Base-by-base conservation (phyloP, 2,888 invertebrate species). In the Tenodera sinensis region DNA sequence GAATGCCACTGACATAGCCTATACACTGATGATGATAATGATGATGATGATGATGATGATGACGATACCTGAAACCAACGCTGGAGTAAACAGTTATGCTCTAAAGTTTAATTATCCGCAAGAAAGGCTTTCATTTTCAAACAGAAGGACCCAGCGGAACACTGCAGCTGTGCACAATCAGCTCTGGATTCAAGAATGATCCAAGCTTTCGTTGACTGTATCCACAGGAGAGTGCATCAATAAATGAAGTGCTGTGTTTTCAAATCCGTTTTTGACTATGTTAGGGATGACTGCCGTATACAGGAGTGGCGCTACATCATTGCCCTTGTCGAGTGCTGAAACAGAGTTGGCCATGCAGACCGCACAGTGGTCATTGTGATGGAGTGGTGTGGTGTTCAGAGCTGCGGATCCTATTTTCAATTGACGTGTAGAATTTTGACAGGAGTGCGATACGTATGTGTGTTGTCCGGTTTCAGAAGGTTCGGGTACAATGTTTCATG, bases 361-460 rank as follows among this genome's bases (percentile, higher is more conserved):
- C 54, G 25, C 54, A 71, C 54, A 71, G 54, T 71, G 54, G 83
- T 83, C 87, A 42, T 87, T 87, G 83, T 83, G 82, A 82, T 54
- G 28, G 86, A 71, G 86, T 25, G n/a, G 54, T 71, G 54, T 71
- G 54, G 85, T 30, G 25, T 42, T 47, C 47, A 85, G 85, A 85
- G 30, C 42, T 42, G 47, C 54, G 25, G 54, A 87, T 87, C 87
- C 87, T 87, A 87, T 87, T 87, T 83, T 87, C 87, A 87, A 87
- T 87, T 87, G 87, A 87, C 83, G 87, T 87, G 87, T 87, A 87
- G 83, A 87, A 87, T 87, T 87, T 87, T 87, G 87, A 87, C 87
- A 87, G 87, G 87, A 71, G 54, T 71, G 54, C 54, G 54, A 71
- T 71, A 71, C 54, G 54, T 71, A 25, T 71, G 25, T 85, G 25